Evolutionary conservation across 2,888 invertebrate genomes (phyloP).

Genomic region (Charanyca ferruginea): DNA sequence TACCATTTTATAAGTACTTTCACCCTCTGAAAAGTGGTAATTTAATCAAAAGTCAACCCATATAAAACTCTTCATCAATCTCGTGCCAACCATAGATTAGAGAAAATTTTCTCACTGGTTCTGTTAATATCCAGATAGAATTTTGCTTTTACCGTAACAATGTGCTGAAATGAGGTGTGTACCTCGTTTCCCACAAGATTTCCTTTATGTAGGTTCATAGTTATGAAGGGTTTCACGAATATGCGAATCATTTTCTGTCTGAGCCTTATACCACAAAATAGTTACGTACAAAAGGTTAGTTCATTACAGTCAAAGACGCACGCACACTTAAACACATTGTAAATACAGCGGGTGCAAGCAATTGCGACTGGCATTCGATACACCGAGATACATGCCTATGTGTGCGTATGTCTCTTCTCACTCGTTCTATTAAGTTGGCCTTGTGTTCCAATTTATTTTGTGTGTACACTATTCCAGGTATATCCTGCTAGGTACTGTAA

Average conservation of each 20-base stretch:
- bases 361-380: no score
- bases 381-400: no score
- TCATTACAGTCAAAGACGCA: background rate
- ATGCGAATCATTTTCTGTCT: slow-evolving; percentile 22
- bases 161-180: background rate
- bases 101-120: background rate
- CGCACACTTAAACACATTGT: no score
- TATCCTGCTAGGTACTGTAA: background rate
- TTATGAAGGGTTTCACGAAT: background rate
- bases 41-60: no score
- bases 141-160: background rate
- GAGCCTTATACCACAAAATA: background rate
- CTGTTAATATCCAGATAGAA: background rate
- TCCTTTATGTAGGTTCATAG: background rate
- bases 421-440: background rate
- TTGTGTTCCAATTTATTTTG: background rate
- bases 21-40: no score
- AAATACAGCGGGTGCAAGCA: no score
- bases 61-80: background rate
- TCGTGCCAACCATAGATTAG: background rate
- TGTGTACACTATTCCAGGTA: background rate
- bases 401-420: background rate
- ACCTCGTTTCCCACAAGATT: background rate
- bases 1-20: no score
- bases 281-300: background rate